These are phyloP conservation scores for Bradypodion pumilum DNA, from an alignment of 2,797 vertebrate species.

Conservation along the genomic window DNA sequence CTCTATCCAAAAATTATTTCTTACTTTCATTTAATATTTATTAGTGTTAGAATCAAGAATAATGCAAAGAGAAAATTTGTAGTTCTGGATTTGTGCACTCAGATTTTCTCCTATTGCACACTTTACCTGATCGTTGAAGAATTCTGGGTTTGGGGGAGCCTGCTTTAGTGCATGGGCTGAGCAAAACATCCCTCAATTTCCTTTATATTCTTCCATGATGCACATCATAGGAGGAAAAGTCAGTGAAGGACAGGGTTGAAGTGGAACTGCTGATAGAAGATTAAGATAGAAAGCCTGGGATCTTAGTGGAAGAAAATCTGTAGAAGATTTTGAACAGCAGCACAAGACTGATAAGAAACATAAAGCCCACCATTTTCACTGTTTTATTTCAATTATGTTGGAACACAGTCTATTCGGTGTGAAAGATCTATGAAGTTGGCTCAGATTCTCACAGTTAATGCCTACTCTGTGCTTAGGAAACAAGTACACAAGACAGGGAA, in stretches of 20 bases:
- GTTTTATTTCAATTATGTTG: conserved; percentile 24
- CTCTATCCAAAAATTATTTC: too few species aligned
- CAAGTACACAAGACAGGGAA: background rate
- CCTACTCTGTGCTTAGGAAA: background rate
- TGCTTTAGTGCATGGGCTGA: background rate
- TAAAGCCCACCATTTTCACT: background rate
- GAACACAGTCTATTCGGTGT: conserved; percentile 23
- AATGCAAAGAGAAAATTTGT: too few species aligned
- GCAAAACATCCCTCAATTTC: background rate
- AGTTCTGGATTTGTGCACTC: background rate
- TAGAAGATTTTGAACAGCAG: conserved; percentile 16
- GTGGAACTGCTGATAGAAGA: background rate
- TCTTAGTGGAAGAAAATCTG: background rate
- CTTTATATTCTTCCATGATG: background rate
- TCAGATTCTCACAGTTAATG: background rate
- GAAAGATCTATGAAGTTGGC: conserved; percentile 2
- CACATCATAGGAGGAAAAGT: background rate
- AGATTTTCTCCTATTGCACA: background rate
- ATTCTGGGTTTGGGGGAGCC: background rate
- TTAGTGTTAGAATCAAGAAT: too few species aligned
- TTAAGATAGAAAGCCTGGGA: background rate
- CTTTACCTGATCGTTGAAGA: background rate
- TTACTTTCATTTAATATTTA: too few species aligned
- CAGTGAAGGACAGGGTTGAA: background rate
- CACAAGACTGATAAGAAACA: conserved; percentile 8